Percentiles rank a stretch among this genome's conserved stretches.
Evolutionary conservation across 2,797 vertebrate genomes (phyloP).

Genomic region (Neosilurus mollespiculum): DNA sequence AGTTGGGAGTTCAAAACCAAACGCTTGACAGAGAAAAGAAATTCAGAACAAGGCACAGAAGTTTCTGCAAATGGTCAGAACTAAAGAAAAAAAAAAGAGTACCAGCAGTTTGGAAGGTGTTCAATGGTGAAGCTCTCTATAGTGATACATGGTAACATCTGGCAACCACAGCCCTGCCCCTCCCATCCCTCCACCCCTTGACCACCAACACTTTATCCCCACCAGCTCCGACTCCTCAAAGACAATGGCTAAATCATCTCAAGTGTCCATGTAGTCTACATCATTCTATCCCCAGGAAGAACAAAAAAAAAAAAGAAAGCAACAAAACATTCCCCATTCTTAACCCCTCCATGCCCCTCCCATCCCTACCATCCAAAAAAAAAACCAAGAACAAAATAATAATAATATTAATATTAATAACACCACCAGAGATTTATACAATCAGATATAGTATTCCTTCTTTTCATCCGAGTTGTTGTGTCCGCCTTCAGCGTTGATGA

Average conservation of each 20-base stretch:
- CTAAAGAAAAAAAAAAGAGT: conserved; percentile 70
- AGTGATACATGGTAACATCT: conserved; percentile 85
- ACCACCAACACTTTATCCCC: conserved; percentile 17
- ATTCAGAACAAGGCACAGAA: conserved; percentile 98
- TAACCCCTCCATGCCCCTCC: conserved; percentile 71
- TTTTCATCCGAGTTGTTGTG: conserved; percentile 99
- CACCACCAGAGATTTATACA: conserved; percentile 62
- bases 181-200: conserved; percentile 20
- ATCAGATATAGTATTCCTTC: conserved; percentile 99
- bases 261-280: conserved; percentile 51
- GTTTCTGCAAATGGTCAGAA: conserved; percentile 95
- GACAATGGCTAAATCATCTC: conserved; percentile 63
- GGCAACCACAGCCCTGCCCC: conserved; percentile 49
- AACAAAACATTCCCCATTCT: conserved; percentile 35
- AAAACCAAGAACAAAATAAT: conserved; percentile 26
- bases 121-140: conserved; percentile 91
- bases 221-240: conserved; percentile 32
- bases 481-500: conserved; percentile 98
- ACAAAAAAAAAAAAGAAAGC: conserved; percentile 63
- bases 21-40: conserved; percentile 70
- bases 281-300: conserved; percentile 57
- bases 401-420: conserved; percentile 35
- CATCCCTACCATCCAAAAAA: conserved; percentile 39
- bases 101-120: conserved; percentile 86
- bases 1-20: conserved; percentile 30